A percentile compares a stretch with the other conserved stretches of the same genome.
Evolutionary conservation across 2,113 vertebrate genomes (phyloP).

Genomic region (Hippocampus barbouri): DNA sequence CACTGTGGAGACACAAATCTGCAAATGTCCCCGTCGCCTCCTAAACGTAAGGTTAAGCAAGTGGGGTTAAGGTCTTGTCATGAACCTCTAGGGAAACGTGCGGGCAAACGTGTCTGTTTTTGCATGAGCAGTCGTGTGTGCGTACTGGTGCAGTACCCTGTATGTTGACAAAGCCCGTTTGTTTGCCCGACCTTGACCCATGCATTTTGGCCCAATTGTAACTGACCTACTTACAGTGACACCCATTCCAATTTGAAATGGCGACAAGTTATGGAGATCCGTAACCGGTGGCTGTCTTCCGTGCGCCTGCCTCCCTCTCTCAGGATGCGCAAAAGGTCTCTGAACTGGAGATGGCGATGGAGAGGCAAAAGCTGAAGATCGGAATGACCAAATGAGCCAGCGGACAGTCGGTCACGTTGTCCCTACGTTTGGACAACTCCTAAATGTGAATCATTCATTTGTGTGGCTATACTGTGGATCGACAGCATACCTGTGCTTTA

Average conservation of each 20-base stretch:
- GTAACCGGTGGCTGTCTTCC: not conserved
- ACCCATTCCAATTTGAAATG: not conserved
- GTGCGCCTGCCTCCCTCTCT: not conserved
- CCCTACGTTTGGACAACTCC: not conserved
- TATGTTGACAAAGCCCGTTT: conserved; percentile 15
- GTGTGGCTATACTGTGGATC: not conserved
- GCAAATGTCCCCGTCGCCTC: not conserved
- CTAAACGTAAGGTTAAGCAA: not conserved
- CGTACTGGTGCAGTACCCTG: not conserved
- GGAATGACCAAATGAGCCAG: conserved; percentile 37
- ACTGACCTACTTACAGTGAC: conserved; percentile 21
- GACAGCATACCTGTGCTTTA: not conserved
- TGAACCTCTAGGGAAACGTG: not conserved
- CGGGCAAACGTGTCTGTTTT: not conserved
- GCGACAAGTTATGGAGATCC: too few relatives aligned
- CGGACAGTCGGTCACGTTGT: not conserved
- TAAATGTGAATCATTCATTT: not conserved
- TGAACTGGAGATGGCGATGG: conserved; percentile 77
- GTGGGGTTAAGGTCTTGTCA: not conserved
- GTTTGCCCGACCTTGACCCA: conserved; percentile 47
- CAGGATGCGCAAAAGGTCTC: conserved; percentile 63
- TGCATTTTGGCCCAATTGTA: conserved; percentile 14
- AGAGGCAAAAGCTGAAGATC: conserved; percentile 79
- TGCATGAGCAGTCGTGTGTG: not conserved
- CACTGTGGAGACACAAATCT: not conserved